Conservation (phyloP, 2,113 vertebrate species). For the Tachysurus fulvidraco region DNA sequence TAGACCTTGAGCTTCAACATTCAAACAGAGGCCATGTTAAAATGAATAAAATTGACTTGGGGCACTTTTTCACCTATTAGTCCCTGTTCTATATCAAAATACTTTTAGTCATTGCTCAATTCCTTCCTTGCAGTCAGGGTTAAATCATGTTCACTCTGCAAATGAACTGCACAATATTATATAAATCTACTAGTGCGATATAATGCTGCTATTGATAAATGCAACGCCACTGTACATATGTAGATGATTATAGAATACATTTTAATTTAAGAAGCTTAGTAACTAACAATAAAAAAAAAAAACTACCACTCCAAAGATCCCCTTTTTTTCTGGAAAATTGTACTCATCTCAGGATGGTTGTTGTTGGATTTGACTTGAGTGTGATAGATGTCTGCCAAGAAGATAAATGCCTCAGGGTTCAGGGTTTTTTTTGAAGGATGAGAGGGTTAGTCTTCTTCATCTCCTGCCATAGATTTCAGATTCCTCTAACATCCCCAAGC, state of each 20-base stretch:
- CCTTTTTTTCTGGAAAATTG: neutral
- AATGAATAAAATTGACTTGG: neutral
- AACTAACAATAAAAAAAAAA: neutral
- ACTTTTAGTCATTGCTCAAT: neutral
- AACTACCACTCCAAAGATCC: neutral
- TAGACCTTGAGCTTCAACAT: neutral
- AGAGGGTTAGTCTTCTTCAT: neutral
- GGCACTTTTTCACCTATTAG: constrained; percentile 10
- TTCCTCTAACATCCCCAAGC: neutral
- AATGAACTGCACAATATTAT: neutral
- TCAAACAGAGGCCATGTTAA: neutral
- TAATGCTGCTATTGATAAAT: neutral
- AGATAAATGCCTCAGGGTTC: neutral
- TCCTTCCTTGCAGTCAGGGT: neutral
- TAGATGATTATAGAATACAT: neutral
- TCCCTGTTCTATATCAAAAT: constrained; percentile 2
- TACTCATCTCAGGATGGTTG: neutral
- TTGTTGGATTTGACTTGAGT: neutral
- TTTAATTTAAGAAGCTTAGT: neutral
- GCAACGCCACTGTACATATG: neutral
- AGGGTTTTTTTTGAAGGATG: neutral
- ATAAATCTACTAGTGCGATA: neutral
- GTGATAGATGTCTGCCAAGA: neutral
- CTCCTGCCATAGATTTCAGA: neutral
- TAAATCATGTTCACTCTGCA: neutral